Conservation (phyloP, 2,888 invertebrate species). For the Agrochola macilenta region DNA sequence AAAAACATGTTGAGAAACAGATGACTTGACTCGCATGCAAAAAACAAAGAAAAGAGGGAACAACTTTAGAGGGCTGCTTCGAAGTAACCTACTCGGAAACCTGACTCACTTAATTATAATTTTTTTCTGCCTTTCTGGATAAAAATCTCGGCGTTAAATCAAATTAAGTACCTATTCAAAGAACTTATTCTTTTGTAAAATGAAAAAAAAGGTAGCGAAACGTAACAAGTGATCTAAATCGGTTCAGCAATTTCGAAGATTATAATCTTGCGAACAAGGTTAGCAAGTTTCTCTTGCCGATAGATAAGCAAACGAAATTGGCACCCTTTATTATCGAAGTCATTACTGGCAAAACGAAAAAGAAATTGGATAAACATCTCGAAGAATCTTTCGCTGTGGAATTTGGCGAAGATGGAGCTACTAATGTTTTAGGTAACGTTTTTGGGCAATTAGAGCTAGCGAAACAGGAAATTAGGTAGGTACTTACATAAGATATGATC, state of each 20-base stretch:
- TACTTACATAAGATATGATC: constrained; percentile 7
- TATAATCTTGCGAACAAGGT: constrained; percentile 55
- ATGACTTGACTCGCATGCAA: constrained; percentile 36
- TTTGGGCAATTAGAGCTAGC: neutral
- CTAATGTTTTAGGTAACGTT: neutral
- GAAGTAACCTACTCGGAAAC: constrained; percentile 16
- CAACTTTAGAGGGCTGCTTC: constrained; percentile 10
- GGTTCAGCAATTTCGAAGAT: constrained; percentile 58
- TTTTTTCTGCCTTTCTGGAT: constrained; percentile 5
- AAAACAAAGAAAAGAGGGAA: constrained; percentile 30
- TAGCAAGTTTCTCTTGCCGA: constrained; percentile 60
- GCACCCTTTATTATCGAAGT: constrained; percentile 59
- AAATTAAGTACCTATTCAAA: constrained; percentile 24
- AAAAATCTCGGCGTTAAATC: constrained; percentile 16
- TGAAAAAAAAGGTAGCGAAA: constrained; percentile 24
- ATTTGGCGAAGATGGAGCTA: constrained; percentile 2
- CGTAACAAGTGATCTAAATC: constrained; percentile 59
- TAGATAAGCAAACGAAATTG: constrained; percentile 63
- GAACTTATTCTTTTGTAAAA: constrained; percentile 35
- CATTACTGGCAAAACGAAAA: constrained; percentile 35
- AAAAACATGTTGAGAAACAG: constrained; percentile 57
- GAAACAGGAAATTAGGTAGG: constrained; percentile 23
- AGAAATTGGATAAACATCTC: constrained; percentile 26
- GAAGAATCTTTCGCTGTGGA: constrained; percentile 2
- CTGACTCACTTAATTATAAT: neutral